phyloP scores from a whole-genome alignment of 2,797 vertebrate genomes.

The Aselliscus stoliczkanus region DNA sequence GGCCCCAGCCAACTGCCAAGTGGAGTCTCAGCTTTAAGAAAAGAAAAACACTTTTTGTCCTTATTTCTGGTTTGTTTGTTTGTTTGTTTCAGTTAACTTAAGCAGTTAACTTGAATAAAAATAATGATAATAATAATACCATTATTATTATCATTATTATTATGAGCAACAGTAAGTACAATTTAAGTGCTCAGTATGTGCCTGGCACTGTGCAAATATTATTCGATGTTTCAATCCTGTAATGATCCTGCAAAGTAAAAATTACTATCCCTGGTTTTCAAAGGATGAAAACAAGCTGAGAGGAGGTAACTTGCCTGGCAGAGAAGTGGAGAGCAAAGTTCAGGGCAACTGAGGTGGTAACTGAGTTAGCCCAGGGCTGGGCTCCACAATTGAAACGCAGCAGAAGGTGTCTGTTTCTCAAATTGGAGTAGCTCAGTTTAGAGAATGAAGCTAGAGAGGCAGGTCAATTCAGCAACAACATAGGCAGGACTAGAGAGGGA shows the following conservation, averaged over 20 bases:
- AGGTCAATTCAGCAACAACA: neutral
- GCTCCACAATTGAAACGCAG: neutral
- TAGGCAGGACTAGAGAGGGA: neutral
- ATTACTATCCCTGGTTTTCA: neutral
- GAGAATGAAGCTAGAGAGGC: neutral
- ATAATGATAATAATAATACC: neutral
- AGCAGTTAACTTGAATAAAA: neutral
- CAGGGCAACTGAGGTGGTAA: neutral
- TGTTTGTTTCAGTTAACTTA: neutral
- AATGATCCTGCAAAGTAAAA: neutral
- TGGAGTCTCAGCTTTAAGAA: constrained; percentile 45
- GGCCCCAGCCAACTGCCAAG: constrained; percentile 44
- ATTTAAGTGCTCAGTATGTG: neutral
- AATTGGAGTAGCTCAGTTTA: neutral
- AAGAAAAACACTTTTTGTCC: neutral
- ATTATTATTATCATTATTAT: neutral
- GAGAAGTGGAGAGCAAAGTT: neutral
- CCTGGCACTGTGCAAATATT: neutral
- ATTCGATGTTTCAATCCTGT: constrained; percentile 8
- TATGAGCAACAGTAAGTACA: neutral
- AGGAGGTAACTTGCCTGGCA: neutral
- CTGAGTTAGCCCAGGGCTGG: neutral
- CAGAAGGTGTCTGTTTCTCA: neutral
- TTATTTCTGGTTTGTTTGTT: neutral
- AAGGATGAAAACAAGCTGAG: neutral